Conservation (phyloP, 2,113 vertebrate species). For the Malurus alboscapulatus region DNA sequence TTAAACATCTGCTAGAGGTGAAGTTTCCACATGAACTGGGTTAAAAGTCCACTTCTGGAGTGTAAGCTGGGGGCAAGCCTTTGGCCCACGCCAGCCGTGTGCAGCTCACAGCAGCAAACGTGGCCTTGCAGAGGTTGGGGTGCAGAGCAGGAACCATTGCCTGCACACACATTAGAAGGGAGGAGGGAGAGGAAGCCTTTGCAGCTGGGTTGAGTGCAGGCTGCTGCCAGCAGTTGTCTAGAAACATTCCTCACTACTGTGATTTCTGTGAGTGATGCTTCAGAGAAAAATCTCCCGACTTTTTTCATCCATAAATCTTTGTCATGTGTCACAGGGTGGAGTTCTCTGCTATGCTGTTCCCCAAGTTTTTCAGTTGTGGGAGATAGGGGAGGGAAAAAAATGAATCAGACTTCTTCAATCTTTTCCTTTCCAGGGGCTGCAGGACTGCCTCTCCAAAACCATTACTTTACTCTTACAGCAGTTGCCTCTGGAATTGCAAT, state of each 20-base stretch:
- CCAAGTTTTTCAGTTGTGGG: neutral
- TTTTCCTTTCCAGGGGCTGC: neutral
- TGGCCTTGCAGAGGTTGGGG: neutral
- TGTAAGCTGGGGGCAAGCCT: neutral
- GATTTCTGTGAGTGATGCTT: neutral
- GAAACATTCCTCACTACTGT: neutral
- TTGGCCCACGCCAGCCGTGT: neutral
- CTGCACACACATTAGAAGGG: rapidly evolving
- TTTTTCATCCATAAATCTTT: neutral
- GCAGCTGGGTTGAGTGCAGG: neutral
- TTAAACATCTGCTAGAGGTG: neutral
- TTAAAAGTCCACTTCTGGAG: neutral
- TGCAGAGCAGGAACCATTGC: neutral
- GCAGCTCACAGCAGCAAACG: rapidly evolving
- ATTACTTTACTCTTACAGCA: neutral
- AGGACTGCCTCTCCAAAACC: neutral
- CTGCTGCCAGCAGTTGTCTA: neutral
- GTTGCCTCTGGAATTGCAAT: constrained; percentile 11
- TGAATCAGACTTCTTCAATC: neutral
- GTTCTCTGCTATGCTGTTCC: neutral
- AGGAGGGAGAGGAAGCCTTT: neutral
- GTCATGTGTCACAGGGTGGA: neutral
- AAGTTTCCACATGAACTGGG: neutral
- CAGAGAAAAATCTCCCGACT: neutral
- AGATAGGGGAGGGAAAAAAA: neutral